Percentiles rank a stretch among this genome's conserved stretches.
Evolutionary conservation across 2,888 invertebrate species (phyloP).

Genomic region (Phortica okadai): DNA sequence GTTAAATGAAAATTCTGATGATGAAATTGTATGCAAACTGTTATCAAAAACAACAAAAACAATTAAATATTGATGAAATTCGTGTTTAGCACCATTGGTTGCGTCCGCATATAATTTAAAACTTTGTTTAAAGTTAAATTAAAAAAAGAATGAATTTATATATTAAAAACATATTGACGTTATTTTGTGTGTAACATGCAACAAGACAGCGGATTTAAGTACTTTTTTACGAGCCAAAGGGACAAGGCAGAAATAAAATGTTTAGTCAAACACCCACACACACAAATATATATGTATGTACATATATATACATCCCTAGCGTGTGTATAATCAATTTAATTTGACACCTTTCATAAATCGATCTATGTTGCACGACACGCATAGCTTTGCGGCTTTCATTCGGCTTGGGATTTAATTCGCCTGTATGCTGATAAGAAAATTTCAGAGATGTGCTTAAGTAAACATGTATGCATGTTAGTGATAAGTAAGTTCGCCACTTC

Average conservation of each 20-base stretch:
- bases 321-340: not conserved
- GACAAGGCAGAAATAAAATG: not conserved
- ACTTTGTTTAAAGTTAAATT: constrained; percentile 1
- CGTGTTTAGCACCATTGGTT: not conserved
- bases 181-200: not conserved
- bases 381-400: not conserved
- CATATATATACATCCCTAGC: not conserved
- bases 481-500: no score
- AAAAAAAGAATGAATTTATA: not conserved
- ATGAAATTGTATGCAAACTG: constrained; percentile 31
- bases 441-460: no score
- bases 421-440: no score
- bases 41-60: constrained; percentile 40
- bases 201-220: not conserved
- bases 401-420: not conserved
- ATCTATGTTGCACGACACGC: not conserved
- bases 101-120: not conserved
- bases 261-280: not conserved
- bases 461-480: no score
- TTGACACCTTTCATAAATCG: not conserved
- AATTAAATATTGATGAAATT: constrained; percentile 4
- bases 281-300: not conserved
- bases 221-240: constrained; percentile 18
- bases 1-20: not conserved
- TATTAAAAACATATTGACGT: not conserved